Conservation (phyloP, 2,888 invertebrate species). For the Eristalis intricaria region DNA sequence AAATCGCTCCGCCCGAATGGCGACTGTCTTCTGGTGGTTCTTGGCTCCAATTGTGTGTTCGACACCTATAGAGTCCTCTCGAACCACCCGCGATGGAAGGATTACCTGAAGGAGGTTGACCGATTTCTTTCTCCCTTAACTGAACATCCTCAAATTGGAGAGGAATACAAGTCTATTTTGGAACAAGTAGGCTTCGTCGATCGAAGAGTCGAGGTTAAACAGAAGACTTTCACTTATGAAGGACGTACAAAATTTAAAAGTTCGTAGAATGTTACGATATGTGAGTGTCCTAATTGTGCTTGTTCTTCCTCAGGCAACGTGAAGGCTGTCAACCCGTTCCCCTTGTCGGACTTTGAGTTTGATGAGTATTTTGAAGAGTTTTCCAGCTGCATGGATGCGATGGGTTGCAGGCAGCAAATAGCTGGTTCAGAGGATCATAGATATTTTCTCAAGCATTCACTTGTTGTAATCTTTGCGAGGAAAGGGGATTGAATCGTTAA, state of each 20-base stretch:
- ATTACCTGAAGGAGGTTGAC: slow-evolving; percentile 86
- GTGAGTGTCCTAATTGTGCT: neutral
- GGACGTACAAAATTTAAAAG: slow-evolving; percentile 84
- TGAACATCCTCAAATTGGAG: slow-evolving; percentile 77
- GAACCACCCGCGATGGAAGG: slow-evolving; percentile 83
- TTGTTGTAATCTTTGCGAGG: slow-evolving; percentile 82
- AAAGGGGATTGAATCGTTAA: slow-evolving; percentile 74
- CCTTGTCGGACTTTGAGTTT: slow-evolving; percentile 84
- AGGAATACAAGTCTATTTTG: slow-evolving; percentile 80
- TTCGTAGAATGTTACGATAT: slow-evolving; percentile 74
- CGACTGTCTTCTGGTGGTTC: slow-evolving; percentile 86
- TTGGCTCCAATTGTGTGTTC: slow-evolving; percentile 87
- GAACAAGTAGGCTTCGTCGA: slow-evolving; percentile 84
- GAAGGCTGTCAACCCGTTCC: slow-evolving; percentile 87
- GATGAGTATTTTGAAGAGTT: slow-evolving; percentile 85
- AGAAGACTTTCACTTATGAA: slow-evolving; percentile 83
- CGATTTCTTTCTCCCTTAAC: slow-evolving; percentile 86
- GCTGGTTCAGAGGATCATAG: slow-evolving; percentile 80
- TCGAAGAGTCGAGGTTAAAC: slow-evolving; percentile 83
- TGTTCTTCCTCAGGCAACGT: slow-evolving; percentile 83
- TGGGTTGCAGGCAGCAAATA: slow-evolving; percentile 80
- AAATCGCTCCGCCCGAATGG: slow-evolving; percentile 86
- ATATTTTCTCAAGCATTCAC: slow-evolving; percentile 82
- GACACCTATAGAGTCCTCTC: slow-evolving; percentile 86
- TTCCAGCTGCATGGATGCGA: slow-evolving; percentile 80